Evolutionary conservation across 2,113 vertebrate species (phyloP), one percentile per base, ranked within the genome.

Genomic region (Clarias gariepinus): DNA sequence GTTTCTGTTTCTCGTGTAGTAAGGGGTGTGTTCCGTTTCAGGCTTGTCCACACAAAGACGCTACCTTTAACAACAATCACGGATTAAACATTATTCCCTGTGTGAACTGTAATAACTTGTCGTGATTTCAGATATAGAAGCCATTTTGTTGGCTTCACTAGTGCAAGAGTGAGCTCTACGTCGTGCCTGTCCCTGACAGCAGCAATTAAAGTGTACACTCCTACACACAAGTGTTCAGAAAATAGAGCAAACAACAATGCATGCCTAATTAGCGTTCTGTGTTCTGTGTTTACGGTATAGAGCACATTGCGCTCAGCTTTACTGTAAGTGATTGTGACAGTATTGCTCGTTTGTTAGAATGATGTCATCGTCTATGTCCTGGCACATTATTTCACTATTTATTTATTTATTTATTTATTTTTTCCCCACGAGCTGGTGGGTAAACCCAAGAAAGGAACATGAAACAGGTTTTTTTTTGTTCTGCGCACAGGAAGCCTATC

Each of bases 131-230:
- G 61, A 73, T 69, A 23, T 12, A 33, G 85, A 73, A 86, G 66
- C 66, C 78, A 81, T 86, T 86, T 81, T 81, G 77, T 69, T 30
- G 64, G 5, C 53, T 81, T 41, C 66, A 71, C 23, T 33, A 55
- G 2, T 66, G 76, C 3, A 6, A 80, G 64, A 73, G 16, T 52
- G 33, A 61, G n/a, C 19, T 18, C 73, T 64, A 78, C 52, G 33
- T 60, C 33, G 30, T 68, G 52, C 30, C 74, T 8, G 28, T 66
- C 74, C 28, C 63, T 80, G 76, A 85, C 61, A 79, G 76, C 76
- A 21, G 64, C 63, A 60, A 58, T 86, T 80, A 81, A 79, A 25
- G 33, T 41, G 64, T 60, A 33, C 52, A 81, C 64, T 15, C 85
- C 85, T 33, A 47, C 77, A 36, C 47, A 66, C 52, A 4, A 28